These are phyloP conservation scores for Noctua janthina DNA, from an alignment of 2,888 invertebrate species.

Conservation along the genomic window DNA sequence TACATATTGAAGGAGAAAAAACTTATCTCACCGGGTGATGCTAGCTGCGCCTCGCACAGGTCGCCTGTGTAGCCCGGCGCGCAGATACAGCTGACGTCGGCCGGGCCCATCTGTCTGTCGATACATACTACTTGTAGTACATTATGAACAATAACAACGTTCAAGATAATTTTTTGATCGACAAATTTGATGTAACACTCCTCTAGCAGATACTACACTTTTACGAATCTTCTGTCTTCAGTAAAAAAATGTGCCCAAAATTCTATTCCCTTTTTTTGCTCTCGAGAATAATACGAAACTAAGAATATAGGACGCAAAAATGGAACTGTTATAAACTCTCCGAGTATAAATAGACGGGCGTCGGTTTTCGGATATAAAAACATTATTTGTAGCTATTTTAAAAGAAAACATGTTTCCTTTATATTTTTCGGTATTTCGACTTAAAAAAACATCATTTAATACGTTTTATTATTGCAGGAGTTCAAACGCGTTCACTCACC, in stretches of 20 bases:
- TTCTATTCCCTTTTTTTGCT: too few relatives aligned
- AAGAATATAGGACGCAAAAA: conserved; percentile 53
- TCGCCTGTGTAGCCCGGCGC: too few relatives aligned
- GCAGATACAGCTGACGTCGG: too few relatives aligned
- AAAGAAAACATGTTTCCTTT: background rate
- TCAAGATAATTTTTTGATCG: too few relatives aligned
- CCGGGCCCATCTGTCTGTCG: conserved; percentile 87
- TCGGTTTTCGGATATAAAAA: conserved; percentile 4
- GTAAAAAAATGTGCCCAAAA: background rate
- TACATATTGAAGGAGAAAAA: conserved; percentile 68
- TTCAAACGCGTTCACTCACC: conserved; percentile 88
- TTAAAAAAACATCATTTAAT: background rate
- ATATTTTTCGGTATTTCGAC: background rate
- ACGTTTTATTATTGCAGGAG: background rate
- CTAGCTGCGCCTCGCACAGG: too few relatives aligned
- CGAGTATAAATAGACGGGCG: conserved; percentile 7
- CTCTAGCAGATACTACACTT: background rate
- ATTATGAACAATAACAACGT: too few relatives aligned
- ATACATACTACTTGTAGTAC: conserved; percentile 37
- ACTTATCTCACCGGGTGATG: conserved; percentile 65
- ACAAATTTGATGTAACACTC: background rate
- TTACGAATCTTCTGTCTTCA: background rate
- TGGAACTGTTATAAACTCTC: conserved; percentile 4
- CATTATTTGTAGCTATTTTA: background rate
- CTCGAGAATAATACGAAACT: too few relatives aligned